phyloP scores from a whole-genome alignment of 1,140 invertebrate genomes.

The Drosophila malerkotliana region DNA sequence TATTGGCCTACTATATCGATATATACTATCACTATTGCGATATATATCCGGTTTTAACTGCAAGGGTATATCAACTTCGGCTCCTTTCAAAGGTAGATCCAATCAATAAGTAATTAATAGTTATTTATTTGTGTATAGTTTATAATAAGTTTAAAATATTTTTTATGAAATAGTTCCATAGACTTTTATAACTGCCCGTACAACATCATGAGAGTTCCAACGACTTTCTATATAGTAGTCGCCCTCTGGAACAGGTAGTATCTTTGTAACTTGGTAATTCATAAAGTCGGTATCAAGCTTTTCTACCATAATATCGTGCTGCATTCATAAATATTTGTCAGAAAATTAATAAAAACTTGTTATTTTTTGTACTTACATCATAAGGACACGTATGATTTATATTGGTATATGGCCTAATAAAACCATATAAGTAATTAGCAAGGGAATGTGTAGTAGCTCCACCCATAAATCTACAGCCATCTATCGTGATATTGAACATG shows the following conservation, averaged over 20 bases:
- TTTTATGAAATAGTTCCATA: not conserved
- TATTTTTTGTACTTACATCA: not conserved
- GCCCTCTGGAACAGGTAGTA: not conserved
- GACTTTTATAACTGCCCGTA: not conserved
- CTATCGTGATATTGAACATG: conserved; percentile 17
- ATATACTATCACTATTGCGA: too few species aligned
- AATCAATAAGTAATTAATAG: too few species aligned
- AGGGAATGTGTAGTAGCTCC: not conserved
- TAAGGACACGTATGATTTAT: conserved; percentile 21
- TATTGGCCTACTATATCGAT: conserved; percentile 1
- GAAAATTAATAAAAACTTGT: not conserved
- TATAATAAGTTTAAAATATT: too few species aligned
- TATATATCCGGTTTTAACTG: too few species aligned
- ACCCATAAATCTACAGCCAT: conserved; percentile 18
- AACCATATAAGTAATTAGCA: not conserved
- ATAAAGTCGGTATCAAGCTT: not conserved
- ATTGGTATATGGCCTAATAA: not conserved
- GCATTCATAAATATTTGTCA: not conserved
- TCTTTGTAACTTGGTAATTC: not conserved
- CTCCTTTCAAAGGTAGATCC: too few species aligned
- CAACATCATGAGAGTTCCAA: too few species aligned
- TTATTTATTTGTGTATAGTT: too few species aligned
- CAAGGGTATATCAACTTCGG: too few species aligned
- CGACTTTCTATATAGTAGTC: not conserved
- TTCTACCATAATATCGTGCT: conserved; percentile 7